Conservation (phyloP, 2,113 vertebrate genomes). For the Hydropotes inermis region DNA sequence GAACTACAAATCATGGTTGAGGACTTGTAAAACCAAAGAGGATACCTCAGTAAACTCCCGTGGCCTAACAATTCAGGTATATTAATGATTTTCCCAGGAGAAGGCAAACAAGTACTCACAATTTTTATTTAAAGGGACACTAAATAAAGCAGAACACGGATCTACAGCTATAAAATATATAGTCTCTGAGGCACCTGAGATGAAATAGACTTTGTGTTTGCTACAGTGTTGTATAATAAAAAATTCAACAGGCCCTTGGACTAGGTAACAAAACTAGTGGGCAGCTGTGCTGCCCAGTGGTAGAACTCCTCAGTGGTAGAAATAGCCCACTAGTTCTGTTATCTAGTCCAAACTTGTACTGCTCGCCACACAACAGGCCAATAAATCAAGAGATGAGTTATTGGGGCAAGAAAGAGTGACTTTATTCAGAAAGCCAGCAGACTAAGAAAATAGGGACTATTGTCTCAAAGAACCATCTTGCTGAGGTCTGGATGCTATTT, state of each 20-base stretch:
- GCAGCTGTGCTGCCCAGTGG: background rate
- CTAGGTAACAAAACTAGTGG: too few relatives aligned
- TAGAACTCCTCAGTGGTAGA: background rate
- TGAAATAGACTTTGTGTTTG: background rate
- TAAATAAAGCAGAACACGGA: background rate
- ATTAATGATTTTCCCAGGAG: background rate
- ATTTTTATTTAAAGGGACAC: background rate
- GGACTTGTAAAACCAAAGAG: background rate
- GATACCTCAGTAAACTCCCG: background rate
- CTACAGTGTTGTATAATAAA: background rate
- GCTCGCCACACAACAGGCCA: too few relatives aligned
- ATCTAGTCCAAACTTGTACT: too few relatives aligned
- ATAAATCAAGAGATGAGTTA: too few relatives aligned
- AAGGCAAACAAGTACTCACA: background rate
- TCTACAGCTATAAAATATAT: background rate
- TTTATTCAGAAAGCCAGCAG: too few relatives aligned
- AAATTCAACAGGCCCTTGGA: background rate
- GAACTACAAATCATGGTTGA: background rate
- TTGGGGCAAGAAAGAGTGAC: too few relatives aligned
- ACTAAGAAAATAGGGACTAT: too few relatives aligned
- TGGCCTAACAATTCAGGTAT: background rate
- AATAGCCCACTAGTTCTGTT: background rate
- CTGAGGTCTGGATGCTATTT: too few relatives aligned
- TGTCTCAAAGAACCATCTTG: too few relatives aligned
- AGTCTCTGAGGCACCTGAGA: background rate